Percentiles rank a stretch among this genome's conserved stretches.
phyloP scores from a whole-genome alignment of 2,797 vertebrate genomes.

The Galago senegalensis region DNA sequence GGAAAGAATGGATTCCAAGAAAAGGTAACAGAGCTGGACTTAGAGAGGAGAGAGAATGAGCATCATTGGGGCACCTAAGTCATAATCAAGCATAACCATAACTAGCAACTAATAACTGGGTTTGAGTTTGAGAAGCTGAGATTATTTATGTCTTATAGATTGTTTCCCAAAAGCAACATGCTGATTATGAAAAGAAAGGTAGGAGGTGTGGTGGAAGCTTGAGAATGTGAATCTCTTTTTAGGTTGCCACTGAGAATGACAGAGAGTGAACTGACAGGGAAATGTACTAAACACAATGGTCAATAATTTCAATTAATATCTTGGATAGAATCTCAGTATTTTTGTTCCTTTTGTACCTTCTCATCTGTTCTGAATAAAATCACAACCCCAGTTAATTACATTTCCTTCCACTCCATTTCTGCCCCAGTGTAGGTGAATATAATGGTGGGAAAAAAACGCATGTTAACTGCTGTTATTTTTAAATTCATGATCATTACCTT shows the following conservation, averaged over 20 bases:
- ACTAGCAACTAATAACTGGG: neutral
- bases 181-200: neutral
- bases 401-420: conserved; percentile 28
- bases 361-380: conserved; percentile 11
- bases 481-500: conserved; percentile 38
- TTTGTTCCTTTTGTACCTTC: neutral
- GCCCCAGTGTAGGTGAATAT: neutral
- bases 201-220: neutral
- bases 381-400: neutral
- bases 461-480: neutral
- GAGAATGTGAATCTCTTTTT: neutral
- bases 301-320: neutral
- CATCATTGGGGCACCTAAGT: neutral
- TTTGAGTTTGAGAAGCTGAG: neutral
- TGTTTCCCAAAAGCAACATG: neutral
- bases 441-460: neutral
- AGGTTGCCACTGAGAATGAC: neutral
- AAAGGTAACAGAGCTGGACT: neutral
- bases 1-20: neutral
- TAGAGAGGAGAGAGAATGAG: neutral
- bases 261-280: neutral
- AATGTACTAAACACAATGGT: neutral
- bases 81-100: neutral
- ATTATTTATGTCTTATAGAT: neutral
- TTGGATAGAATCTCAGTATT: neutral